These are phyloP conservation scores for Abramis brama DNA, from an alignment of 2,113 vertebrate genomes.

Conservation along the genomic window DNA sequence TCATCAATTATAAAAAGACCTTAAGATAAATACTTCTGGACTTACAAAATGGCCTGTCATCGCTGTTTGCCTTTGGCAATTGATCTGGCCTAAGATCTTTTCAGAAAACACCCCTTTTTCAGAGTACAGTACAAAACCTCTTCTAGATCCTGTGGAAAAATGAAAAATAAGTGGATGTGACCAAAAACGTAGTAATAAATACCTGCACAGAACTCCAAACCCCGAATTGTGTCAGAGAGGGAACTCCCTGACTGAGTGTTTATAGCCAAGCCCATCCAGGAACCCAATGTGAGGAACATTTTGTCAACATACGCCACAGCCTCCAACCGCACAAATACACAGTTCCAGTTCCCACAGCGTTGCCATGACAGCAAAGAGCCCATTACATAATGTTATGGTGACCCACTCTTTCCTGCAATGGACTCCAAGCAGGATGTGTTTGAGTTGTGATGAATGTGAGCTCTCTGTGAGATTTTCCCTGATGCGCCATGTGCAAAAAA, in stretches of 20 bases:
- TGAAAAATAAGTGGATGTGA: neutral
- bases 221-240: conserved; percentile 1
- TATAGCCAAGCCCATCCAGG: conserved; percentile 19
- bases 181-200: conserved; percentile 9
- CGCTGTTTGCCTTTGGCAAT: neutral
- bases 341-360: conserved; percentile 59
- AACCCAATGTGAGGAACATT: conserved; percentile 19
- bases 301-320: conserved; percentile 53
- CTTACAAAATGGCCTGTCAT: neutral
- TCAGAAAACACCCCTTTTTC: too few species aligned
- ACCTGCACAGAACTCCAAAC: conserved; percentile 14
- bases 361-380: conserved; percentile 39
- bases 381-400: conserved; percentile 63
- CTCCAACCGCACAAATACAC: conserved; percentile 42
- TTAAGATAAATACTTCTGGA: too few species aligned
- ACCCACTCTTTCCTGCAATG: conserved; percentile 38
- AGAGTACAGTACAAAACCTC: neutral
- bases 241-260: conserved; percentile 34
- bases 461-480: conserved; percentile 9
- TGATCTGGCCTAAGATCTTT: neutral
- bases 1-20: too few species aligned
- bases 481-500: neutral
- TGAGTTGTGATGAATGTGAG: conserved; percentile 33
- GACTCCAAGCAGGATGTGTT: conserved; percentile 49
- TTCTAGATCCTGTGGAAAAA: neutral